Evolutionary conservation across 2,888 invertebrate species (phyloP).

Genomic region (Lasioglossum leucozonium): DNA sequence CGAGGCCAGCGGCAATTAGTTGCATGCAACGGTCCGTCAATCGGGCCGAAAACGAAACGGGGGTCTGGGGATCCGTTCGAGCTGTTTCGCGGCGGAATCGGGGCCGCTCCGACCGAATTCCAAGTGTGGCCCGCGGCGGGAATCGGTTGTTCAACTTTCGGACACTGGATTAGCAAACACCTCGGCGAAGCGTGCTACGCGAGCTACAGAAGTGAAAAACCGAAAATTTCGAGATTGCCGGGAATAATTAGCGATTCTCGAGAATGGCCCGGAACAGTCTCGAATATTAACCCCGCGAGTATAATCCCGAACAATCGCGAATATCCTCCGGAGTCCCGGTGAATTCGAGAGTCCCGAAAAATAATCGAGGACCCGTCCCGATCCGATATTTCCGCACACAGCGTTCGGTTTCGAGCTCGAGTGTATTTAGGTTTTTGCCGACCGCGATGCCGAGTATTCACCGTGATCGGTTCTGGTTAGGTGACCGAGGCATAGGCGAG

Average conservation of each 20-base stretch:
- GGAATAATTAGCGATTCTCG: too few relatives aligned
- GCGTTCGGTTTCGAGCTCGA: background rate
- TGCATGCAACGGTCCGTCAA: slow-evolving; percentile 33
- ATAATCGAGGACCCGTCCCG: background rate
- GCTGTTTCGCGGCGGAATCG: slow-evolving; percentile 26
- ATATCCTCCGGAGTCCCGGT: too few relatives aligned
- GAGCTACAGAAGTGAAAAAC: too few relatives aligned
- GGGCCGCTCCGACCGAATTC: slow-evolving; percentile 46
- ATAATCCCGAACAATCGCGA: too few relatives aligned
- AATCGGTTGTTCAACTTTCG: slow-evolving; percentile 34
- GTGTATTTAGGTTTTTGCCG: slow-evolving; percentile 1
- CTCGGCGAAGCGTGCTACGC: background rate
- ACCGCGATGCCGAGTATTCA: slow-evolving; percentile 30
- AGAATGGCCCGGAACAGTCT: too few relatives aligned
- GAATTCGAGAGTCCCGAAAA: too few relatives aligned
- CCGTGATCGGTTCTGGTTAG: slow-evolving; percentile 75
- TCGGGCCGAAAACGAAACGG: slow-evolving; percentile 46
- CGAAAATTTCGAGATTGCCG: too few relatives aligned
- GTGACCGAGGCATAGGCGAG: slow-evolving; percentile 76
- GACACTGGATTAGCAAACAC: background rate
- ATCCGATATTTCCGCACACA: background rate
- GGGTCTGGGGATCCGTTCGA: slow-evolving; percentile 13
- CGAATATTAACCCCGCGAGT: too few relatives aligned
- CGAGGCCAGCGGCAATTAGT: slow-evolving; percentile 23
- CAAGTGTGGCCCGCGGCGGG: background rate